A percentile compares a stretch with the other conserved stretches of the same genome.
Evolutionary conservation across 2,113 vertebrate genomes (phyloP).

Genomic region (Brachyhypopomus gauderio): DNA sequence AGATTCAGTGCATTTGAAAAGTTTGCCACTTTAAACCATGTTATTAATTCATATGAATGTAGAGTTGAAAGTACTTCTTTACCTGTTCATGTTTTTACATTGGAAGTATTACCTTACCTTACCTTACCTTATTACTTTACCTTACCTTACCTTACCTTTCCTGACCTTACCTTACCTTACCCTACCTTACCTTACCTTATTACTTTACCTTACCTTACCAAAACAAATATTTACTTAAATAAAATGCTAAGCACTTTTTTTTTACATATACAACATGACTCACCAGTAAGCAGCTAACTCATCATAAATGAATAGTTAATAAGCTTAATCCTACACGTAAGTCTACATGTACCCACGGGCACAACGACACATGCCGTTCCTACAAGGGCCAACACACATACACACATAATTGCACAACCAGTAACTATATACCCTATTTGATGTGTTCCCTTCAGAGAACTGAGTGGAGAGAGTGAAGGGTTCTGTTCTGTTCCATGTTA

Average conservation of each 20-base stretch:
- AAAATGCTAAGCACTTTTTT: not conserved
- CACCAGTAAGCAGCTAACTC: not conserved
- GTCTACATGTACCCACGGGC: not conserved
- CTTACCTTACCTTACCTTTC: too few relatives aligned
- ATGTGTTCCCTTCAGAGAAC: conserved; percentile 4
- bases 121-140: too few relatives aligned
- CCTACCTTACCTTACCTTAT: too few relatives aligned
- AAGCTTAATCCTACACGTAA: conserved; percentile 13
- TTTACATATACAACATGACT: not conserved
- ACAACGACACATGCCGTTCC: not conserved
- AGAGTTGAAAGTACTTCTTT: not conserved
- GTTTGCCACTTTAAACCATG: not conserved
- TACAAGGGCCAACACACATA: not conserved
- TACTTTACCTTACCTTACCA: not conserved
- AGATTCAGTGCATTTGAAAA: conserved; percentile 18
- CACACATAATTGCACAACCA: not conserved
- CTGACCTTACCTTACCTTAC: too few relatives aligned
- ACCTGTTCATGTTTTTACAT: not conserved
- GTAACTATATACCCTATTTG: conserved; percentile 20
- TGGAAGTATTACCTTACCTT: too few relatives aligned
- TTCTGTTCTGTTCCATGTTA: conserved; percentile 15
- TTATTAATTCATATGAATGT: not conserved
- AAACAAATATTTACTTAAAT: conserved; percentile 16
- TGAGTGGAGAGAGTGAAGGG: conserved; percentile 23
- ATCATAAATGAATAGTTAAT: not conserved